Evolutionary conservation across 2,888 invertebrate species (phyloP), one percentile per base, ranked within the genome.

Genomic region (Folsomia candida): DNA sequence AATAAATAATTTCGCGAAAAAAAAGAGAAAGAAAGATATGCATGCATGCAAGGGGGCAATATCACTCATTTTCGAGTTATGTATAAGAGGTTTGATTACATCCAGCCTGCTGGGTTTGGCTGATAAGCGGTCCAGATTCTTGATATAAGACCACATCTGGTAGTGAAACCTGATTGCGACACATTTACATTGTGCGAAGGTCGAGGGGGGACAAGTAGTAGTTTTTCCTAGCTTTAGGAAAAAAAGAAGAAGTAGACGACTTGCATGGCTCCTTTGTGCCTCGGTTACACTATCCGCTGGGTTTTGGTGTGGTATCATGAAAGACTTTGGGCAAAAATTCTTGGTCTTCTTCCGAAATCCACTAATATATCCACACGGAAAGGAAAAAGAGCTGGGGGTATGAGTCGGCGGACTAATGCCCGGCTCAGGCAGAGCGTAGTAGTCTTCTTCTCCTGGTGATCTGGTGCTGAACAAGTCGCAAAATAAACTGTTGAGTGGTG

Each of bases 401-500:
- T 47, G 26, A 60, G 22, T 60, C n/a, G 20, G 57, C 47, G 54
- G 54, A 54, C 54, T 54, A 54, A 60, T 60, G 60, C 60, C 25
- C 24, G 25, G 60, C n/a, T n/a, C n/a, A 20, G 57, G 57, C 6
- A 47, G 57, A 20, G n/a, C 6, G 57, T n/a, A 57, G 57, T n/a
- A 57, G 57, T 20, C 57, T 57, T 60, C 26, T 60, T 60, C 60
- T 22, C 6, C n/a, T 6, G 20, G 11, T 54, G 54, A 54, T 54
- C 22, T 37, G 37, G 37, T 6, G 57, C 6, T 9, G 57, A 9
- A 57, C 60, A 24, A 60, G 24, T 27, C 4, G 24, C 20, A 70
- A 72, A 74, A 72, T 74, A 76, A 74, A 76, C 76, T 76, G 76
- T 74, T 74, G 74, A 76, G 74, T 64, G 47, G 64, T 6, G 26